Evolutionary conservation across 2,113 vertebrate species (phyloP).

Genomic region (Agelaius phoeniceus): DNA sequence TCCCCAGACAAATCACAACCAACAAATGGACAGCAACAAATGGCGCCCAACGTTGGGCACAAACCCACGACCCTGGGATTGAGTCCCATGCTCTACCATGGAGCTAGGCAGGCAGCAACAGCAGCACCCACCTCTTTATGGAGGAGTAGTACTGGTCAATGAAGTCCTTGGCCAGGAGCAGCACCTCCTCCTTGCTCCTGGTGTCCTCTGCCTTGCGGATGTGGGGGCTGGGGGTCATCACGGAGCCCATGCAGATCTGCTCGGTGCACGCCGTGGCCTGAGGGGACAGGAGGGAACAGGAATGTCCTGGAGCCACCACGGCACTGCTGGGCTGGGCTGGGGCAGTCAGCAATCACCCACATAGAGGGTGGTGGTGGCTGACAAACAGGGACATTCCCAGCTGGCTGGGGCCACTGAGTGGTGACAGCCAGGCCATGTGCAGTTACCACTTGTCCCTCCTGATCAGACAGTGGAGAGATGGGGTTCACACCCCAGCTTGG

Average conservation of each 20-base stretch:
- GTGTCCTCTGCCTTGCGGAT: constrained; percentile 84
- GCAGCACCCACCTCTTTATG: constrained; percentile 86
- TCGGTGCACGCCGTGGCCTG: constrained; percentile 86
- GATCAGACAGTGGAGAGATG: fast-evolving
- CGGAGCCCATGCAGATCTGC: constrained; percentile 88
- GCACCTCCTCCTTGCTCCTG: constrained; percentile 83
- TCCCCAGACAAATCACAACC: too few relatives aligned
- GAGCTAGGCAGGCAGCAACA: too few relatives aligned
- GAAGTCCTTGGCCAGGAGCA: constrained; percentile 92
- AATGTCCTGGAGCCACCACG: fast-evolving
- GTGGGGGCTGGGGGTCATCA: constrained; percentile 84
- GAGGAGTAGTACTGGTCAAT: constrained; percentile 97
- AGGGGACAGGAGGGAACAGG: neutral
- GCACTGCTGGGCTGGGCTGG: neutral
- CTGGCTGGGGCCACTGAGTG: fast-evolving
- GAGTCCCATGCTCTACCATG: too few relatives aligned
- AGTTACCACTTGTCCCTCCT: too few relatives aligned
- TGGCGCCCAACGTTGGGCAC: too few relatives aligned
- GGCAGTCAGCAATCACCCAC: fast-evolving
- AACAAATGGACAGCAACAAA: too few relatives aligned
- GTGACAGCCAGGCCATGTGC: neutral
- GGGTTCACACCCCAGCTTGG: neutral
- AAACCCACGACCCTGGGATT: too few relatives aligned
- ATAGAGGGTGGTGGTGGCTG: neutral
- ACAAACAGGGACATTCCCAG: neutral